A percentile compares a stretch with the other conserved stretches of the same genome.
Evolutionary conservation across 2,113 vertebrate species (phyloP).

Genomic region (Sapajus apella): DNA sequence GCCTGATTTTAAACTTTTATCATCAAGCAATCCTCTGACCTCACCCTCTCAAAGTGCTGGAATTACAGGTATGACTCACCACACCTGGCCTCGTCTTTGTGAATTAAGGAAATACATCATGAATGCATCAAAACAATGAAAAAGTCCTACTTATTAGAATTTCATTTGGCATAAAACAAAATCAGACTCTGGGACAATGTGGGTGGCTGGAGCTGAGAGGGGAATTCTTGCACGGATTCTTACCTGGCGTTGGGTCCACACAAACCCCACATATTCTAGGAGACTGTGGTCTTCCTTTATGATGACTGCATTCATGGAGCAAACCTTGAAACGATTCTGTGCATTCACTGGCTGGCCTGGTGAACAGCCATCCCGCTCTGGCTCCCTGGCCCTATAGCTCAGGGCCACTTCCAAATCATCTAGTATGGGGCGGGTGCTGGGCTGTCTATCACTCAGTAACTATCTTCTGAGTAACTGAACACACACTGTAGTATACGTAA

Average conservation of each 20-base stretch:
- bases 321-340: not conserved
- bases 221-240: not conserved
- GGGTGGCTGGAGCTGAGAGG: rapidly evolving
- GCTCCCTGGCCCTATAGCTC: not conserved
- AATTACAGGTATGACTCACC: too few relatives aligned
- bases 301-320: not conserved
- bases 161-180: not conserved
- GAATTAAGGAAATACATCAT: not conserved
- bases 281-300: not conserved
- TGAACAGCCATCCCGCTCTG: not conserved
- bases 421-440: not conserved
- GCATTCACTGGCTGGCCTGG: not conserved
- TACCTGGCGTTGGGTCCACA: not conserved
- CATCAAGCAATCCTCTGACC: too few relatives aligned
- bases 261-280: not conserved
- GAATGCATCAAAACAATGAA: not conserved
- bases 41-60: too few relatives aligned
- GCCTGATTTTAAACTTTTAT: too few relatives aligned
- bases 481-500: not conserved
- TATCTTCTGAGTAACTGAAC: not conserved
- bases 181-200: not conserved
- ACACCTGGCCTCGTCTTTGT: not conserved
- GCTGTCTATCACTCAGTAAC: not conserved
- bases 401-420: not conserved
- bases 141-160: not conserved